A percentile compares a stretch with the other conserved stretches of the same genome.
Evolutionary conservation across 2,797 vertebrate species (phyloP).

Genomic region (Agapornis canus): DNA sequence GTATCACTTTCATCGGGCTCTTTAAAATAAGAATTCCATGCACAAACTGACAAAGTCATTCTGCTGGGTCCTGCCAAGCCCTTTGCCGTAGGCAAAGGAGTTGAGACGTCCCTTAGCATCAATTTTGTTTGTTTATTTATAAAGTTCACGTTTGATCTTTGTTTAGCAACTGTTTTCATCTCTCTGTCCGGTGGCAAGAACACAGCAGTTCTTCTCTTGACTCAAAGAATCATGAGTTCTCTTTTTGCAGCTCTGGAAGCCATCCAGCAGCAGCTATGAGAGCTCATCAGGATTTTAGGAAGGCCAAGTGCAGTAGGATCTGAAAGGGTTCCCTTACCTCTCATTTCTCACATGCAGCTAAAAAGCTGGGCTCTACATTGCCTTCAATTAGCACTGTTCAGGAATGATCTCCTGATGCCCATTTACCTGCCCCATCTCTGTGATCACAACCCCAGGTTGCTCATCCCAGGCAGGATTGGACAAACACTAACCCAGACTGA

Average conservation of each 20-base stretch:
- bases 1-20: constrained; percentile 44
- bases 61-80: constrained; percentile 58
- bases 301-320: background rate
- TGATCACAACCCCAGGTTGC: fast-evolving
- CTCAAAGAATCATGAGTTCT: constrained; percentile 59
- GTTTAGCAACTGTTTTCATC: constrained; percentile 65
- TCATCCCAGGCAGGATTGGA: background rate
- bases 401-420: fast-evolving
- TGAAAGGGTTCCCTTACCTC: background rate
- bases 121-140: constrained; percentile 66
- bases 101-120: constrained; percentile 55
- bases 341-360: background rate
- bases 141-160: constrained; percentile 69
- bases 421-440: background rate
- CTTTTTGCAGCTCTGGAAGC: constrained; percentile 30
- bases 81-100: constrained; percentile 38
- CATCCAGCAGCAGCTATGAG: constrained; percentile 1
- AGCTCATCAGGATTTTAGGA: background rate
- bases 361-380: background rate
- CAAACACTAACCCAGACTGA: background rate
- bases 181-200: constrained; percentile 57
- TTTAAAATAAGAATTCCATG: constrained; percentile 23
- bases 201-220: constrained; percentile 51
- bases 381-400: background rate
- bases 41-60: constrained; percentile 50